Conservation (phyloP, 2,113 vertebrate species). For the Trematocara stigmaticum region DNA sequence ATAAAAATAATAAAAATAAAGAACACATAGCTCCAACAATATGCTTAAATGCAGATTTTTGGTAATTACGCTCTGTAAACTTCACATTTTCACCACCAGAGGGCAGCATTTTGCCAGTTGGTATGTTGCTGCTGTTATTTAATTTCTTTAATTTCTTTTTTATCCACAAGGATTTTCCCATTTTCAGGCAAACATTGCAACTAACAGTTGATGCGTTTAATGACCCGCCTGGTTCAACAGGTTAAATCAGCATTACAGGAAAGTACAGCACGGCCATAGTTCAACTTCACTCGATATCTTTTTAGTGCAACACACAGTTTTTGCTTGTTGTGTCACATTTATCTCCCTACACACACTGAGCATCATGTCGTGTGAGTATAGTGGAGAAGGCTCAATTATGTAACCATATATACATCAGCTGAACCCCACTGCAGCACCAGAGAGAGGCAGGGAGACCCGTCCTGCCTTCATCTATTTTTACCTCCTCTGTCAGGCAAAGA, state of each 20-base stretch:
- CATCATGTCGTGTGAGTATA: background rate
- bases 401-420: slow-evolving; percentile 20
- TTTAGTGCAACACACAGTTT: background rate
- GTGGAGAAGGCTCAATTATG: slow-evolving; percentile 30
- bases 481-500: slow-evolving; percentile 2
- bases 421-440: slow-evolving; percentile 48
- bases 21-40: too few species aligned
- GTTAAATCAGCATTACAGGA: background rate
- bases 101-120: background rate
- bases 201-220: background rate
- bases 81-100: background rate
- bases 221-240: accelerated
- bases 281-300: background rate
- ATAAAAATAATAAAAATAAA: too few species aligned
- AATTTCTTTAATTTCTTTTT: background rate
- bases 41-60: background rate
- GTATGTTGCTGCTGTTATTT: background rate
- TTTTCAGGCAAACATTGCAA: background rate
- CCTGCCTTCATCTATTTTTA: slow-evolving; percentile 46
- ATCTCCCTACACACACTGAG: too few species aligned
- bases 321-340: background rate
- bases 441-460: background rate
- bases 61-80: accelerated
- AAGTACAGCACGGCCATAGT: background rate
- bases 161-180: background rate